Base-by-base conservation (phyloP, 2,113 vertebrate species). In the human region DNA sequence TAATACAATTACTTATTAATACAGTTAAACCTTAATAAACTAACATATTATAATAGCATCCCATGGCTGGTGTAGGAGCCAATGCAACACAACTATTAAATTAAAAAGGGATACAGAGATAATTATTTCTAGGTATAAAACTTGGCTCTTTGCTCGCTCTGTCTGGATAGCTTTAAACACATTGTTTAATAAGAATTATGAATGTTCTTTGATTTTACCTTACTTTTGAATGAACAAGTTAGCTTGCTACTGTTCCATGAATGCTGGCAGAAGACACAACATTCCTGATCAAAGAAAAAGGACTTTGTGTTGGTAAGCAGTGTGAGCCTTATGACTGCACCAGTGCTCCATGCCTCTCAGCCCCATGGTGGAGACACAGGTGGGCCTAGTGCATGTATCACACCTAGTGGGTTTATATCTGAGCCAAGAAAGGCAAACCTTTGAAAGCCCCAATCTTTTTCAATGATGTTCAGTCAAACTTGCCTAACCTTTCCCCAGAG, bases 1-100 rank as follows among this genome's bases (percentile, higher is more conserved):
- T 87, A 97, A 93, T 45, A 87, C 48, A 95, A 55, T 6, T 83
- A 55, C 92, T 95, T 88, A 64, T 59, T 87, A 10, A 70, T 27
- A 32, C 8, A 50, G 76, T 91, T 96, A 93, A 91, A 79, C 70
- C 11, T 87, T 87, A 57, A 90, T 50, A n/a, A 90, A 64, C 81
- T 80, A 83, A 59, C 38, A 80, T 30, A 48, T 72, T 61, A 73
- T 75, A 87, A 52, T 61, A 88, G 48, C 9, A 75, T 3, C 18
- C 50, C 23, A 2, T 70, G 48, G n/a, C 23, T 17, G 13, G 9
- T 40, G 38, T 30, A 88, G 23, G 17, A 66, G 3, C 22, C 66
- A 52, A 3, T 61, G 4, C 13, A 75, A 38, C 75, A 22, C 0
- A 68, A 4, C 13, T 52, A 30, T 35, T 72, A 43, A 50, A 86